These are phyloP conservation scores for Nylanderia fulva DNA, from an alignment of 1,140 invertebrate species.

Conservation along the genomic window DNA sequence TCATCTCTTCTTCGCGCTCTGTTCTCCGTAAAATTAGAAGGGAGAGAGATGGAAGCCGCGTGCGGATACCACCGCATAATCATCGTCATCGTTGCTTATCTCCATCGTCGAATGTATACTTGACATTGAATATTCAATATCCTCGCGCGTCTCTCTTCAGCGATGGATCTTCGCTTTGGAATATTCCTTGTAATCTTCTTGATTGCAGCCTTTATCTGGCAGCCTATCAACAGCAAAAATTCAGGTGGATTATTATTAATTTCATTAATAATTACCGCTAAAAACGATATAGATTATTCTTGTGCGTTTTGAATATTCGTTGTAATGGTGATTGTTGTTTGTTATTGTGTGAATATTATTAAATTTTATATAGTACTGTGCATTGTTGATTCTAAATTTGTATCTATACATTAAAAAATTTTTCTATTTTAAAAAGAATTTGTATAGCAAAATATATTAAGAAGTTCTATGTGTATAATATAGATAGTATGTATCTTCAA, in stretches of 20 bases:
- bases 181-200: background rate
- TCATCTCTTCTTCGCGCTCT: background rate
- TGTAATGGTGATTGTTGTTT: background rate
- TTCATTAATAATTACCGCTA: background rate
- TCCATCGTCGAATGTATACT: background rate
- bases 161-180: conserved; percentile 8
- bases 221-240: background rate
- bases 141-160: background rate
- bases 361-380: background rate
- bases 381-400: background rate
- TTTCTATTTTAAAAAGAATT: conserved; percentile 13
- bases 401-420: background rate
- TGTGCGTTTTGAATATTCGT: background rate
- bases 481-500: no score
- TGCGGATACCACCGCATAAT: background rate
- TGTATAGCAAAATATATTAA: background rate
- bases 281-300: background rate
- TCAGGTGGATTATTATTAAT: background rate
- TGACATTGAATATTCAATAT: conserved; percentile 6
- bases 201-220: background rate
- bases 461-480: background rate
- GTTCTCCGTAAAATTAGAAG: conserved; percentile 12
- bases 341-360: background rate
- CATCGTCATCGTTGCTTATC: background rate
- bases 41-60: conserved; percentile 9